Percentiles rank a stretch among this genome's conserved stretches.
Evolutionary conservation across 2,113 vertebrate genomes (phyloP).

Genomic region (Fulmarus glacialis): DNA sequence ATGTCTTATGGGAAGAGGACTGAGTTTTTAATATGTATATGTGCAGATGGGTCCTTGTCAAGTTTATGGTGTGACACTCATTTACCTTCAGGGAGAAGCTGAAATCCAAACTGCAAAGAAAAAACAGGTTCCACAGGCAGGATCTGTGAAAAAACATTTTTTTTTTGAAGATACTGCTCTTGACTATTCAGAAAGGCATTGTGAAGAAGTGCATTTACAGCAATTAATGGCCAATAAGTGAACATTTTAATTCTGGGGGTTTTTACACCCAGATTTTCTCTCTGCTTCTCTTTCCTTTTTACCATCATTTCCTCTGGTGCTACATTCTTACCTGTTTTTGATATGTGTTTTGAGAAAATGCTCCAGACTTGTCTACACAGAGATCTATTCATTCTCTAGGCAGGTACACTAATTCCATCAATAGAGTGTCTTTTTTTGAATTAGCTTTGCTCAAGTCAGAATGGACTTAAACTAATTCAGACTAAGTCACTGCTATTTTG

Average conservation of each 20-base stretch:
- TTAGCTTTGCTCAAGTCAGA: background rate
- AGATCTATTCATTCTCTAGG: background rate
- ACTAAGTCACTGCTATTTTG: background rate
- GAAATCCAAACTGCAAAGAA: slow-evolving; percentile 5
- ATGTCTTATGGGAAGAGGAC: background rate
- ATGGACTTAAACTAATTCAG: background rate
- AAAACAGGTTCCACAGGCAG: background rate
- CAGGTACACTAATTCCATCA: background rate
- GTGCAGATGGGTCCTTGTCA: background rate
- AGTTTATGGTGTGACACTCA: background rate
- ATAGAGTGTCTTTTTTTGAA: background rate
- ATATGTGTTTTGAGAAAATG: background rate
- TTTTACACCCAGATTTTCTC: background rate
- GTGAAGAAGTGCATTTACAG: background rate
- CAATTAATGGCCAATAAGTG: background rate
- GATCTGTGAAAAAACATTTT: background rate
- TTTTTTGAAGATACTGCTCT: background rate
- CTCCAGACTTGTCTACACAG: background rate
- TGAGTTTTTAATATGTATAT: background rate
- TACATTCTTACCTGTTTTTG: background rate
- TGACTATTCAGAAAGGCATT: background rate
- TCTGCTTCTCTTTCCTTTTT: background rate
- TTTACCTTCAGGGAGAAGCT: slow-evolving; percentile 2
- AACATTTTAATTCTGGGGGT: background rate
- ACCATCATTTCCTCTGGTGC: background rate